Conservation (phyloP, 2,888 invertebrate species). For the Tolmerus cingulatus region DNA sequence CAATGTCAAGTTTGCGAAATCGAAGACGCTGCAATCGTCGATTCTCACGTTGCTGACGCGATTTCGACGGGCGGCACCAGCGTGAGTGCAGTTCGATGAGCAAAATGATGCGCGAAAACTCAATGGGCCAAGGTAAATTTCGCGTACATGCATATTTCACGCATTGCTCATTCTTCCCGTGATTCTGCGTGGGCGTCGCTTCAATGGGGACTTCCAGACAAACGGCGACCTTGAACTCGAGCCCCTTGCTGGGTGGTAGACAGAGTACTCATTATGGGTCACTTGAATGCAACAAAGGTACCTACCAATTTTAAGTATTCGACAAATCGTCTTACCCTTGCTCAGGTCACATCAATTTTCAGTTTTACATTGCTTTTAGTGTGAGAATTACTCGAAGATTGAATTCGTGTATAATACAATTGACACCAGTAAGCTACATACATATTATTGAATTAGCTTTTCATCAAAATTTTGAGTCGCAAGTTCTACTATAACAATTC, state of each 20-base stretch:
- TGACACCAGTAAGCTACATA: neutral
- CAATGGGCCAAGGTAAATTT: slow-evolving; percentile 17
- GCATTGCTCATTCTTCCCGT: neutral
- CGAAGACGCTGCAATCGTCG: neutral
- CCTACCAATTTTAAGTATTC: too few relatives aligned
- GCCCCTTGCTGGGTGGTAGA: neutral
- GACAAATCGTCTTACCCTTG: neutral
- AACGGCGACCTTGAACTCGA: neutral
- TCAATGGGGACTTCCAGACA: neutral
- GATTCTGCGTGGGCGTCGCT: neutral
- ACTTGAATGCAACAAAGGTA: neutral
- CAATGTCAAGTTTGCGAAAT: slow-evolving; percentile 27
- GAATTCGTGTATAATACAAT: neutral
- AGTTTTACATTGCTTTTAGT: neutral
- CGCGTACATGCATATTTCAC: neutral
- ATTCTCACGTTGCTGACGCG: neutral
- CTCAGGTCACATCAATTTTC: neutral
- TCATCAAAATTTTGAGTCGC: too few relatives aligned
- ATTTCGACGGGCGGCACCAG: neutral
- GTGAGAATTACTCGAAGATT: neutral
- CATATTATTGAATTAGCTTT: too few relatives aligned
- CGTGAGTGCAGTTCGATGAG: neutral
- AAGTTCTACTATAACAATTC: too few relatives aligned
- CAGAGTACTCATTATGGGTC: neutral
- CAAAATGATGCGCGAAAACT: neutral